Conservation (phyloP, 2,113 vertebrate genomes). For the Oryzias woworae region DNA sequence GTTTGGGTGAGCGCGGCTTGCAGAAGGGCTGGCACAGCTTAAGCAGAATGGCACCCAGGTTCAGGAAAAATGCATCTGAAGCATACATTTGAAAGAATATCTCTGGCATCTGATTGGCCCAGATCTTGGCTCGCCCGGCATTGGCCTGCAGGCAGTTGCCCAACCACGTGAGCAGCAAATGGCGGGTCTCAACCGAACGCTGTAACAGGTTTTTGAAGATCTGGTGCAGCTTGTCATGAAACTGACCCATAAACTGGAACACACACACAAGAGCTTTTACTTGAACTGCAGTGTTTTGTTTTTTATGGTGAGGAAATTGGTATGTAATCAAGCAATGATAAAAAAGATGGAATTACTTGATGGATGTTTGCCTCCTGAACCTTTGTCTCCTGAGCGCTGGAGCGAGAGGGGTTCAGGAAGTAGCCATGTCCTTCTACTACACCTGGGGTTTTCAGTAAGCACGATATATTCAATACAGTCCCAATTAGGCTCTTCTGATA, state of each 20-base stretch:
- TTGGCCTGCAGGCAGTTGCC: slow-evolving; percentile 94
- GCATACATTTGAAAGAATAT: slow-evolving; percentile 97
- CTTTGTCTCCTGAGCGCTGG: slow-evolving; percentile 95
- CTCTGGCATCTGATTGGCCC: slow-evolving; percentile 99
- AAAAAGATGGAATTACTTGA: slow-evolving; percentile 77
- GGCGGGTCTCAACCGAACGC: slow-evolving; percentile 89
- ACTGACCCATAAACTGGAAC: slow-evolving; percentile 91
- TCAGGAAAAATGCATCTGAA: slow-evolving; percentile 95
- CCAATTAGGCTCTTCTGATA: slow-evolving; percentile 95
- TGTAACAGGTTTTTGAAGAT: slow-evolving; percentile 94
- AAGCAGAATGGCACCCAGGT: slow-evolving; percentile 90
- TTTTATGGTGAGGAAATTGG: not conserved
- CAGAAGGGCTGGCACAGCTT: slow-evolving; percentile 99
- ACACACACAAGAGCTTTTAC: not conserved
- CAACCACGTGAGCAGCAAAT: slow-evolving; percentile 92
- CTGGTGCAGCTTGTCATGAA: slow-evolving; percentile 95
- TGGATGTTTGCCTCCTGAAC: slow-evolving; percentile 97
- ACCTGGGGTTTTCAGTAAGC: slow-evolving; percentile 92
- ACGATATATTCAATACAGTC: slow-evolving; percentile 86
- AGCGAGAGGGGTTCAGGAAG: slow-evolving; percentile 92
- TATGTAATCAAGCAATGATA: not conserved
- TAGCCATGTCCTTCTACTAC: slow-evolving; percentile 93
- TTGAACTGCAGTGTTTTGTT: not conserved
- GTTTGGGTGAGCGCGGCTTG: slow-evolving; percentile 85
- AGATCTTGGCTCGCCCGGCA: slow-evolving; percentile 92